Conservation (phyloP, 2,113 vertebrate species). For the Nannobrachium achirus region DNA sequence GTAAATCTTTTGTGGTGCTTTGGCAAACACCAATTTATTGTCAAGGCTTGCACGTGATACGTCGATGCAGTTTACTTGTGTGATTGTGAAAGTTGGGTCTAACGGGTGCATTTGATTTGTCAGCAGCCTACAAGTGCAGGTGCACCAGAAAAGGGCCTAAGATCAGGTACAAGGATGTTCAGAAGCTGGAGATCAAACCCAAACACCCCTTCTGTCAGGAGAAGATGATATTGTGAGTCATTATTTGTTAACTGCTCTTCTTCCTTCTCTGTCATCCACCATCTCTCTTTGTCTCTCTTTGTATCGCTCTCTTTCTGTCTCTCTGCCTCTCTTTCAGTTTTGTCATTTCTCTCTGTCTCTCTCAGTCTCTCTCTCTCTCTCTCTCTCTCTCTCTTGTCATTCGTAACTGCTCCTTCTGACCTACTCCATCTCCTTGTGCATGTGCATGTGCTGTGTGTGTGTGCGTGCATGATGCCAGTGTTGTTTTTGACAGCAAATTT, state of each 20-base stretch:
- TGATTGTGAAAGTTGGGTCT: background rate
- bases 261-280: background rate
- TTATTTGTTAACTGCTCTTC: constrained; percentile 19
- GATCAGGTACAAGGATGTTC: constrained; percentile 95
- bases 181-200: constrained; percentile 97
- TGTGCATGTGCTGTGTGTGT: too few relatives aligned
- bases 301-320: background rate
- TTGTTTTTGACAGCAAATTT: too few relatives aligned
- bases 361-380: background rate
- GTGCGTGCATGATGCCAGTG: too few relatives aligned
- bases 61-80: background rate
- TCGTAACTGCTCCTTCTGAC: too few relatives aligned
- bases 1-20: constrained; percentile 7
- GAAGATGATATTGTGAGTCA: constrained; percentile 98
- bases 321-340: background rate
- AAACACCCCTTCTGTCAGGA: constrained; percentile 96
- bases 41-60: constrained; percentile 12
- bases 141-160: constrained; percentile 97
- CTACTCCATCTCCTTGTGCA: too few relatives aligned
- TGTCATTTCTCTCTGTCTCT: background rate
- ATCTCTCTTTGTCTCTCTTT: background rate
- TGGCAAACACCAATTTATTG: constrained; percentile 5
- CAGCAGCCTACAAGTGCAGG: constrained; percentile 94
- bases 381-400: background rate
- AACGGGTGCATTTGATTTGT: constrained; percentile 7